These are phyloP conservation scores for Drosophila buzzatii DNA, from an alignment of 2,888 invertebrate species.

Conservation along the genomic window DNA sequence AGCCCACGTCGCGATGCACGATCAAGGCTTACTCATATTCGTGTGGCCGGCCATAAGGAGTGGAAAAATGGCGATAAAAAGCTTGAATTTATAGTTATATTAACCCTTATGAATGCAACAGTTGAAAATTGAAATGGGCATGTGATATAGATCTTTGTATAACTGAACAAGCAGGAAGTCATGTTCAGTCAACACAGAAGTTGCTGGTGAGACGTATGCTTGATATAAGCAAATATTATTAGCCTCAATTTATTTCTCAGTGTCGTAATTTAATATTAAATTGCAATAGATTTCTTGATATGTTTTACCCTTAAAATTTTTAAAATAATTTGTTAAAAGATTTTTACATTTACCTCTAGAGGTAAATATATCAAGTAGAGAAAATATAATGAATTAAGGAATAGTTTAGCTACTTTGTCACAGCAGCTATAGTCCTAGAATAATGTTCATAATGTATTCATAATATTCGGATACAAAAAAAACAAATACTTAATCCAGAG, in stretches of 20 bases:
- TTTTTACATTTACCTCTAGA: neutral
- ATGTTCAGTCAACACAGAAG: neutral
- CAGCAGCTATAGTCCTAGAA: neutral
- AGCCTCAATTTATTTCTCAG: no score
- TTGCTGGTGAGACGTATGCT: neutral
- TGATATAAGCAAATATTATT: neutral
- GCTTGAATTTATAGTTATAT: neutral
- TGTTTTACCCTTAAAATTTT: no score
- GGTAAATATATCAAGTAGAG: no score
- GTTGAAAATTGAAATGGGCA: neutral
- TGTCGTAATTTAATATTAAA: no score
- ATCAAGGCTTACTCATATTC: neutral
- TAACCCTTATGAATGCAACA: neutral
- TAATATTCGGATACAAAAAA: neutral
- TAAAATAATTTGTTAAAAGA: no score
- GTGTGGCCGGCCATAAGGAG: neutral
- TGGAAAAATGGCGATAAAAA: constrained; percentile 1
- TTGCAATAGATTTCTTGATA: no score
- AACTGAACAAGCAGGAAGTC: neutral
- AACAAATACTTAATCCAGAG: neutral
- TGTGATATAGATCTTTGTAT: neutral
- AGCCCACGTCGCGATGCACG: neutral
- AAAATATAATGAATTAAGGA: no score
- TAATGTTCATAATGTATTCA: neutral
- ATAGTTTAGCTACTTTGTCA: no score